These are phyloP conservation scores for Eulithis prunata DNA, from an alignment of 2,888 invertebrate genomes.

Conservation along the genomic window DNA sequence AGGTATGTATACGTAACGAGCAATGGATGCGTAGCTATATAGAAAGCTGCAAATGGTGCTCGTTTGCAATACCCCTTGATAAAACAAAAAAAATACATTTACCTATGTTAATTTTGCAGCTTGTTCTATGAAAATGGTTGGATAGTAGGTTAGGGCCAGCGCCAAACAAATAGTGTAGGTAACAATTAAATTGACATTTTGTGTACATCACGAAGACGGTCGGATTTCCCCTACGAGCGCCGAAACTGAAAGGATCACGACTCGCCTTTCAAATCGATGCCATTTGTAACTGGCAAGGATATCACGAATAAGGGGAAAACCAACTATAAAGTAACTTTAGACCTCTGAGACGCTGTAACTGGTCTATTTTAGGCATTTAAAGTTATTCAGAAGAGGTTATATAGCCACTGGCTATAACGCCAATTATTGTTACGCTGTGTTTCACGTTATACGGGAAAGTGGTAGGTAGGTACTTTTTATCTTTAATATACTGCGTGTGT, in stretches of 20 bases:
- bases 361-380: constrained; percentile 47
- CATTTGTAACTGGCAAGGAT: constrained; percentile 77
- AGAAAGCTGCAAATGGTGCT: no score
- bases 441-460: no score
- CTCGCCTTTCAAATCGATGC: constrained; percentile 78
- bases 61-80: no score
- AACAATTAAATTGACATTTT: constrained; percentile 39
- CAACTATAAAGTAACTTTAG: constrained; percentile 55
- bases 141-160: neutral
- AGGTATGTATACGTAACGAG: no score
- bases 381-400: constrained; percentile 2
- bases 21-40: no score
- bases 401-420: no score
- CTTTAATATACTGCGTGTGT: neutral
- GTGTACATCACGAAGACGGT: constrained; percentile 39
- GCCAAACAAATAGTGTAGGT: constrained; percentile 9
- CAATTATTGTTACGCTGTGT: no score
- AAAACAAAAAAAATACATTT: no score
- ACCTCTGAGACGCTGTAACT: constrained; percentile 46
- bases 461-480: neutral
- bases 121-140: no score
- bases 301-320: constrained; percentile 77
- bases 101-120: no score
- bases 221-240: constrained; percentile 68
- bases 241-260: constrained; percentile 75